These are phyloP conservation scores for Girardinus metallicus DNA, from an alignment of 2,797 vertebrate genomes.

Conservation along the genomic window DNA sequence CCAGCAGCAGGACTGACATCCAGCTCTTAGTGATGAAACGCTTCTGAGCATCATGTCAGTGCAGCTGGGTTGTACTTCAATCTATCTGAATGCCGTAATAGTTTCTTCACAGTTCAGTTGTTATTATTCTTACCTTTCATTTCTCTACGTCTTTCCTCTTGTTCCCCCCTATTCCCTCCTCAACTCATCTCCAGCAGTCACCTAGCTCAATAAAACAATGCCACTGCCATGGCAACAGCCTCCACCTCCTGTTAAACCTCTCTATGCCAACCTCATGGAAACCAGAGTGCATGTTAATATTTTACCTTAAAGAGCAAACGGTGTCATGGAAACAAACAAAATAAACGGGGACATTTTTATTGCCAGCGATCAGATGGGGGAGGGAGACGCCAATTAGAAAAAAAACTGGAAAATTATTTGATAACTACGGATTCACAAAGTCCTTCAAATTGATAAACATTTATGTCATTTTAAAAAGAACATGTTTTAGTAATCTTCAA, in stretches of 20 bases:
- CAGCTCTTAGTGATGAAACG: too few species aligned
- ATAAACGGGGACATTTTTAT: conserved; percentile 3
- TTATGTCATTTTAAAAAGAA: not conserved
- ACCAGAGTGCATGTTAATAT: conserved; percentile 46
- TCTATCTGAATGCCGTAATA: not conserved
- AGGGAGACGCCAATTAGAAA: not conserved
- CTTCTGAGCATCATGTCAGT: not conserved
- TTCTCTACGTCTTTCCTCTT: conserved; percentile 47
- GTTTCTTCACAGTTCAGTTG: not conserved
- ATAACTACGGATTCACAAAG: not conserved
- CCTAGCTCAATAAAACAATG: conserved; percentile 74
- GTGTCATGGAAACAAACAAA: conserved; percentile 51
- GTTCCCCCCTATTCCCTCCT: conserved; percentile 40
- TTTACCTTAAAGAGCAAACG: conserved; percentile 40
- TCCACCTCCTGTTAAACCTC: conserved; percentile 60
- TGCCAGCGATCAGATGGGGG: not conserved
- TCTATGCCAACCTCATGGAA: conserved; percentile 43
- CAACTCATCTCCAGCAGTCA: conserved; percentile 61
- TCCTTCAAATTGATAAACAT: not conserved
- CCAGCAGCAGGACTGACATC: not conserved
- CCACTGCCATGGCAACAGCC: conserved; percentile 61
- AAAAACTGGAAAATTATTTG: not conserved
- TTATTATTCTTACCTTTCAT: conserved; percentile 32
- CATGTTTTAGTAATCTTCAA: not conserved
- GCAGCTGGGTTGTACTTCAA: not conserved